Conservation (phyloP, 2,113 vertebrate genomes). For the Otis tarda region DNA sequence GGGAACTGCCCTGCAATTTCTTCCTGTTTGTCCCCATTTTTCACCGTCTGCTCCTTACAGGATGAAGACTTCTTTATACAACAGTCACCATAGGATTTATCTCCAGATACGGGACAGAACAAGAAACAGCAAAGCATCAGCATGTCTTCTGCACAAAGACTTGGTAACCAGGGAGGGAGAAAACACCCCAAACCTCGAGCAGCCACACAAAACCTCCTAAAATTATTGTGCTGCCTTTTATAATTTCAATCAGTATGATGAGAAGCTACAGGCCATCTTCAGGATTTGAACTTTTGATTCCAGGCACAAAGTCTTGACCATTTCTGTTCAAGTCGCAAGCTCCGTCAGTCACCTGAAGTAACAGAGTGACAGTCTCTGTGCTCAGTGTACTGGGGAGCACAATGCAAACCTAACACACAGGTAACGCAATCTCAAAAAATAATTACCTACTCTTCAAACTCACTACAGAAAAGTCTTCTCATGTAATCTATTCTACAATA, state of each 20-base stretch:
- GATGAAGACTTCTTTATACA: neutral
- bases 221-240: neutral
- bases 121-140: neutral
- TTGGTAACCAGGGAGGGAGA: neutral
- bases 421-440: conserved; percentile 47
- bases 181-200: neutral
- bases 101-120: neutral
- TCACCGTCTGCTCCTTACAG: neutral
- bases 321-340: neutral
- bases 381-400: neutral
- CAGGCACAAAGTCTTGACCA: neutral
- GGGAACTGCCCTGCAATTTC: conserved; percentile 35
- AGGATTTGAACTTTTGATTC: neutral
- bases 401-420: neutral
- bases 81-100: neutral
- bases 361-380: neutral
- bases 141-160: neutral
- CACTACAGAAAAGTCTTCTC: conserved; percentile 53
- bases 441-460: conserved; percentile 56
- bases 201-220: neutral
- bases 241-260: neutral
- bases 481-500: conserved; percentile 52
- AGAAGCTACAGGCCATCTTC: neutral
- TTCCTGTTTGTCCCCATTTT: conserved; percentile 20
- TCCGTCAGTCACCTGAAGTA: neutral